Evolutionary conservation across 2,113 vertebrate species (phyloP), one percentile per base, ranked within the genome.

Genomic region (Nycticebus coucang): DNA sequence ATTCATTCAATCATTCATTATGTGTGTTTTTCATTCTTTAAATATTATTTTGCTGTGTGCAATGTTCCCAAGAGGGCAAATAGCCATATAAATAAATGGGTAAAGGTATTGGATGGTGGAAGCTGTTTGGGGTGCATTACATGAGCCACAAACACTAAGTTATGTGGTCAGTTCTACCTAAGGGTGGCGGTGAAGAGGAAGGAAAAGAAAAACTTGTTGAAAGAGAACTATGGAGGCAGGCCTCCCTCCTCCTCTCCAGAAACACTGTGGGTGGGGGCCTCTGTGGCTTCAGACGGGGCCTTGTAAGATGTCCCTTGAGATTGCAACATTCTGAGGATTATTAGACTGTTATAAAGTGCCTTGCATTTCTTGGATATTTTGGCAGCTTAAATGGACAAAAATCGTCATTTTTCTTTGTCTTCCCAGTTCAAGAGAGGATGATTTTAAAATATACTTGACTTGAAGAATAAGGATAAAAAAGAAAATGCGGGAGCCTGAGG

Each of bases 401-500:
- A 64, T 79, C 72, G 37, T 68, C n/a, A 4, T 86, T 79, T 95
- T 87, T 24, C 45, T 83, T 93, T 75, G 33, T 84, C 78, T 66
- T 83, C 33, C 60, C 33, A 35, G 55, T 94, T 92, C 87, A 94
- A n/a, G 79, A 84, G 72, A 74, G 62, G 83, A 92, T 85, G 80
- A 59, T 72, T 95, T 97, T 93, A 35, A 97, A 96, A 96, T 95
- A 95, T 66, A 53, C 69, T 66, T 69, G 41, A 80, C 71, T 96
- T 94, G 21, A 91, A 95, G 86, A 97, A 95, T 50, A 81, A 94
- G 69, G 45, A 50, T 87, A 53, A 9, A 28, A 59, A 72, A 77
- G 83, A 59, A 74, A 66, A 81, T 28, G 71, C 89, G 84, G 88
- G 60, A 91, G 64, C 82, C 83, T 84, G 88, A 93, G 83, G 87